Evolutionary conservation across 2,113 vertebrate species (phyloP), one percentile per base, ranked within the genome.

Genomic region (Miniopterus natalensis): DNA sequence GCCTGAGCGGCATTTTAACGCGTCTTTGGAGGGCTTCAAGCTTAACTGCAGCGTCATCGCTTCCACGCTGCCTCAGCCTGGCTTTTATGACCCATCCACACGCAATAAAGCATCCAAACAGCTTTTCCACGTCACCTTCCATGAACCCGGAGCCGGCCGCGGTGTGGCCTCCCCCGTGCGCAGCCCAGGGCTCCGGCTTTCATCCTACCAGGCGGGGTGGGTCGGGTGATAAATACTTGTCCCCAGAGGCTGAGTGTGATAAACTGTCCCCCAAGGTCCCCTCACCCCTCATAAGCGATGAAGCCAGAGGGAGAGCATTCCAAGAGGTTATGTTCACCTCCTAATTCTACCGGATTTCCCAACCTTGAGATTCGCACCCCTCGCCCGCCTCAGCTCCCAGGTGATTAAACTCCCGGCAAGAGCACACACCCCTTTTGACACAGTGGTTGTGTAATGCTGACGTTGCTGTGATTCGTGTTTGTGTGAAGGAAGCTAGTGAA

Each of bases 41-140:
- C 98, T 98, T 96, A 98, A 98, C 97, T 97, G 96, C 74, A 73
- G 86, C 88, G 55, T 96, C 96, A 88, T 73, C 70, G 47, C 78
- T 96, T 97, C 96, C 95, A 93, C 25, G 53, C 20, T 63, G 89
- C 88, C 78, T 92, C 42, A 1, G 93, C 83, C 51, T 27, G 86
- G 96, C 84, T 96, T 98, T 98, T 97, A 98, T 63, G 96, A 87
- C 81, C 87, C 77, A 97, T 88, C 88, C 90, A 94, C 97, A 97
- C 70, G 78, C 94, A 97, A 98, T 98, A 98, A 98, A 98, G 31
- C 97, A 98, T 96, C 97, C n/a, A 95, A 97, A 98, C 98, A 98
- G 98, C 97, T 97, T 98, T 97, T 97, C 96, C 97, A 96, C 10
- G 2, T 98, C 97, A 96, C 97, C 88, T 93, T 97, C 98, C 97